Base-by-base conservation (phyloP, 2,888 invertebrate species). In the Cyaniris semiargus region DNA sequence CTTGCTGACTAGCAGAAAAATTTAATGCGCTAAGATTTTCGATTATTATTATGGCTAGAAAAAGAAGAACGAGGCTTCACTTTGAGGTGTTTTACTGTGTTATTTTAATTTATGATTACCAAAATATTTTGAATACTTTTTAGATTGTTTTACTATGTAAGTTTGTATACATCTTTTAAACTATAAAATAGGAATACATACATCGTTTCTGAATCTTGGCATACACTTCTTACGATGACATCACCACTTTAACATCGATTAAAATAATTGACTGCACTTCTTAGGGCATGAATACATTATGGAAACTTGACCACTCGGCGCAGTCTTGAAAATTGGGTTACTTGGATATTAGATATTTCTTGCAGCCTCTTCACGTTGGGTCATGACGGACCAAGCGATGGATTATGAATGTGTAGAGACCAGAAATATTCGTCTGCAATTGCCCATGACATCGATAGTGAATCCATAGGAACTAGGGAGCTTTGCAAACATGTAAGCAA, bases 191-290 rank as follows among this genome's bases (percentile, higher is more conserved):
- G 21, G 8, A 21, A 66, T 18, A 53, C 53, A 15, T 66, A 66
- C 66, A 66, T 66, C 66, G 27, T 31, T 66, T 66, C 66, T 66
- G 66, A 66, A 66, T 66, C 66, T 66, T 66, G 66, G 27, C 66
- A 66, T 66, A 71, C 70, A 70, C 71, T 71, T 71, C 74, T 74
- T 74, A 53, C 74, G 48, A 74, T 74, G 74, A 74, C 23, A 74
- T 74, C 74, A 74, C 74, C 74, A 74, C 74, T 74, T 74, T 53
- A 74, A 74, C 74, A 74, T 74, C 74, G 74, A 74, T 74, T 74
- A 74, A 74, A 53, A 74, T 74, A 74, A 74, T 48, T 74, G 74
- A 74, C 74, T 74, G 74, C 74, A 74, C 74, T 74, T 74, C 48
- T 74, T 74, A 74, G 53, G 74, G 44, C 53, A 48, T 74, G 74